Evolutionary conservation across 2,888 invertebrate species (phyloP).

Genomic region (Drosophila paranaensis): DNA sequence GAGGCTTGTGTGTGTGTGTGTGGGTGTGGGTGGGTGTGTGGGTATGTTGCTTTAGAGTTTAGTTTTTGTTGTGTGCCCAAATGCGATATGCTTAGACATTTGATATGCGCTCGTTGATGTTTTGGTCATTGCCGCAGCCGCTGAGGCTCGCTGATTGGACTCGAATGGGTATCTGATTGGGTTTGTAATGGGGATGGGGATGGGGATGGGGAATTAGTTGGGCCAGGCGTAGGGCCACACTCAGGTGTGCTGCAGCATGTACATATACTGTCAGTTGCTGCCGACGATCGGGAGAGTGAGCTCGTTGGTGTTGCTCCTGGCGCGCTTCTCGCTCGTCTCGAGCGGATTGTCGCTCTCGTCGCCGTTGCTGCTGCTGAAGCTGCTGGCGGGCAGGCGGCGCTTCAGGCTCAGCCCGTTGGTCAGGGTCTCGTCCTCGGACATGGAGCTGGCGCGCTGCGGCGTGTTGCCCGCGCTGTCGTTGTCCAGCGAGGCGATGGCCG

Average conservation of each 20-base stretch:
- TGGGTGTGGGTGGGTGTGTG: constrained; percentile 1
- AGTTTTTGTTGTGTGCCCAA: constrained; percentile 68
- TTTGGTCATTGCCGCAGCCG: constrained; percentile 57
- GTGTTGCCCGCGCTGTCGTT: constrained; percentile 82
- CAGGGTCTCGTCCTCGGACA: constrained; percentile 79
- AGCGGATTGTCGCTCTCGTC: constrained; percentile 79
- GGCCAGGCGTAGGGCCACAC: constrained; percentile 58
- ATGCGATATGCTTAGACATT: constrained; percentile 79
- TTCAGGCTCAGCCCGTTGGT: constrained; percentile 70
- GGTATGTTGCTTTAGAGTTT: constrained; percentile 27
- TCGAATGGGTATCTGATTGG: background rate
- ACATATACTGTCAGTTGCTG: constrained; percentile 82
- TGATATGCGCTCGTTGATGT: constrained; percentile 76
- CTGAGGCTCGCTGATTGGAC: constrained; percentile 21
- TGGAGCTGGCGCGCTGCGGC: constrained; percentile 78
- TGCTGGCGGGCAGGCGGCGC: constrained; percentile 74
- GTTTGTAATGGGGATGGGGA: background rate
- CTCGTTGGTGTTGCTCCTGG: constrained; percentile 49
- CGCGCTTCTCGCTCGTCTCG: constrained; percentile 61
- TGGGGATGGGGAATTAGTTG: background rate
- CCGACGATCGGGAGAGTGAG: constrained; percentile 20
- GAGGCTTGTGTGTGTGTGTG: background rate
- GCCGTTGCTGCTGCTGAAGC: constrained; percentile 77
- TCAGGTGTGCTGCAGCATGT: constrained; percentile 78
- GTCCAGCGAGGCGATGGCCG: constrained; percentile 81